Percentiles rank a stretch among this genome's conserved stretches.
Conservation (phyloP, 2,888 invertebrate species). For the Cataglyphis cursor region DNA sequence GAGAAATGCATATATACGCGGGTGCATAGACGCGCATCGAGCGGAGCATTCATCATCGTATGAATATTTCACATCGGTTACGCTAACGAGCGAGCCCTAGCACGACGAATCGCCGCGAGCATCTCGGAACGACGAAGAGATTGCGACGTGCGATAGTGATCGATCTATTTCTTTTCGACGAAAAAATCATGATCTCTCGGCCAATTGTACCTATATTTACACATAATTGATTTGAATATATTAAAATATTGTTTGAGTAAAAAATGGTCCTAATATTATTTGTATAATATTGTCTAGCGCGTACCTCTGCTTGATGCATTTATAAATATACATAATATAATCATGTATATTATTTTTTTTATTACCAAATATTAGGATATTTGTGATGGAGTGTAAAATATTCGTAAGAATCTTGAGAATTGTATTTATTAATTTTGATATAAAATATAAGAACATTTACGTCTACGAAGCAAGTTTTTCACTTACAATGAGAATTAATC, state of each 20-base stretch:
- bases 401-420: background rate
- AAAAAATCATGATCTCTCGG: conserved; percentile 1
- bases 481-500: background rate
- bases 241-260: background rate
- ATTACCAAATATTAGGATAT: background rate
- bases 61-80: conserved; percentile 72
- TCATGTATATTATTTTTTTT: background rate
- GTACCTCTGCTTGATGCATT: background rate
- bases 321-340: background rate
- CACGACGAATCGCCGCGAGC: conserved; percentile 48
- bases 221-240: background rate
- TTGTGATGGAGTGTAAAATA: background rate
- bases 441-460: background rate
- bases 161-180: background rate
- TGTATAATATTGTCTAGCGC: background rate
- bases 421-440: background rate
- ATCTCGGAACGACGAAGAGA: conserved; percentile 54
- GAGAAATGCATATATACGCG: conserved; percentile 46
- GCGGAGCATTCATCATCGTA: conserved; percentile 70
- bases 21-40: conserved; percentile 34
- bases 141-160: conserved; percentile 39
- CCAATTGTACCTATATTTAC: background rate
- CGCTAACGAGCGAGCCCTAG: conserved; percentile 70
- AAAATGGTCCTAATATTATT: background rate
- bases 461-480: background rate